Evolutionary conservation across 2,113 vertebrate species (phyloP).

Genomic region (Tapirus terrestris): DNA sequence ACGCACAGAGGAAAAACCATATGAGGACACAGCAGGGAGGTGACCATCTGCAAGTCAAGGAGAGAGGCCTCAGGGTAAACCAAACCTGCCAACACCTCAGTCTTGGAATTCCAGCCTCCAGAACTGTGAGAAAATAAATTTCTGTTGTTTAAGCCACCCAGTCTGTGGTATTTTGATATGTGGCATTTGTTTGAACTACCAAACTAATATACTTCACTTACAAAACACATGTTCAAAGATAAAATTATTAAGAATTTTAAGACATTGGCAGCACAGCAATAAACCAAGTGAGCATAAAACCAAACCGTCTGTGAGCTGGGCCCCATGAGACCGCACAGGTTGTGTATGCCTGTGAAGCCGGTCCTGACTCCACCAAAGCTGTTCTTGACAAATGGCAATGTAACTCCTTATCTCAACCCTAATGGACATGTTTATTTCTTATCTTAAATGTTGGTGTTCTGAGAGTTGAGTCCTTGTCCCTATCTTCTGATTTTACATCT

Average conservation of each 20-base stretch:
- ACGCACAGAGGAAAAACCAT: neutral
- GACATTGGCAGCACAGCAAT: neutral
- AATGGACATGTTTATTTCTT: neutral
- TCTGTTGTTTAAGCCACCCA: neutral
- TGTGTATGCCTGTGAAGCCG: fast-evolving
- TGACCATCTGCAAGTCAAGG: neutral
- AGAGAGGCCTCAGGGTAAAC: neutral
- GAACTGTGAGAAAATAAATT: neutral
- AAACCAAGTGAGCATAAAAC: neutral
- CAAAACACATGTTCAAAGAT: neutral
- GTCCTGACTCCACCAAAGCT: neutral
- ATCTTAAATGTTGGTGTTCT: neutral
- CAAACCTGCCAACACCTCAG: neutral
- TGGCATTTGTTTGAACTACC: neutral
- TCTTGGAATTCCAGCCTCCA: neutral
- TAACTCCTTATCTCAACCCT: neutral
- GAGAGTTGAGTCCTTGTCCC: neutral
- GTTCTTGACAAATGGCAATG: neutral
- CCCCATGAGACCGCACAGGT: fast-evolving
- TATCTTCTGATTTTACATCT: neutral
- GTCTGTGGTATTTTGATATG: neutral
- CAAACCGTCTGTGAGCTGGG: neutral
- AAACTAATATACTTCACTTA: neutral
- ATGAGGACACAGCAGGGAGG: neutral
- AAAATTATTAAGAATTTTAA: neutral